Evolutionary conservation across 2,888 invertebrate genomes (phyloP).

Genomic region (Peribatodes rhomboidaria): DNA sequence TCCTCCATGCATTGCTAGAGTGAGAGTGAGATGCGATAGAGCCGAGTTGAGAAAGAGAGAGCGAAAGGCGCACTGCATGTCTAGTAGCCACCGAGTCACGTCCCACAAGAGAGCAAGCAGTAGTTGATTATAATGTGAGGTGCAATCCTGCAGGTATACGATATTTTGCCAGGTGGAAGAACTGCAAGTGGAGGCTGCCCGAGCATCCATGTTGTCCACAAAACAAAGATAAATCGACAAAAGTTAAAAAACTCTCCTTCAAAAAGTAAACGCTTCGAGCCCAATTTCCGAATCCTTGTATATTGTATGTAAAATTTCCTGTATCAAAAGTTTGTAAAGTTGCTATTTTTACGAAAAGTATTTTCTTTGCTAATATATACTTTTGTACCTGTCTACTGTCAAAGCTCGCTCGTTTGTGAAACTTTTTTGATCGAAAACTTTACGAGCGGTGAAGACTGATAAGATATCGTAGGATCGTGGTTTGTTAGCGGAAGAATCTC

Average conservation of each 20-base stretch:
- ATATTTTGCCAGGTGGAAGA: constrained; percentile 95
- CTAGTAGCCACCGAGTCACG: constrained; percentile 44
- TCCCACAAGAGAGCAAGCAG: constrained; percentile 77
- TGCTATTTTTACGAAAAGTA: constrained; percentile 82
- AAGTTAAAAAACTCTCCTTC: constrained; percentile 82
- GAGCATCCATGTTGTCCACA: constrained; percentile 89
- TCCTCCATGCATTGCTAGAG: constrained; percentile 34
- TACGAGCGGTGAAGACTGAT: constrained; percentile 86
- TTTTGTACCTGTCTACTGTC: constrained; percentile 73
- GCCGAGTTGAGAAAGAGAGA: constrained; percentile 29
- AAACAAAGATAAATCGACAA: constrained; percentile 86
- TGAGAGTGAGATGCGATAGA: constrained; percentile 19
- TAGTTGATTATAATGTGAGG: constrained; percentile 86
- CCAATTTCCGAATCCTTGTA: constrained; percentile 70
- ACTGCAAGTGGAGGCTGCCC: constrained; percentile 92
- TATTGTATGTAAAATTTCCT: constrained; percentile 76
- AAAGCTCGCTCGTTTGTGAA: constrained; percentile 76
- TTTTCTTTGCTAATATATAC: constrained; percentile 71
- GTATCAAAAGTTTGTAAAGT: constrained; percentile 80
- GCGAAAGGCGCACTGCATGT: constrained; percentile 50
- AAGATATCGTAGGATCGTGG: constrained; percentile 78
- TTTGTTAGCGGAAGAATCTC: constrained; percentile 72
- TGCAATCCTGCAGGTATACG: constrained; percentile 90
- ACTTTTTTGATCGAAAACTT: constrained; percentile 77
- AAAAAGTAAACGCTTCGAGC: constrained; percentile 83